Conservation (phyloP, 2,113 vertebrate species). For the Salvator merianae region DNA sequence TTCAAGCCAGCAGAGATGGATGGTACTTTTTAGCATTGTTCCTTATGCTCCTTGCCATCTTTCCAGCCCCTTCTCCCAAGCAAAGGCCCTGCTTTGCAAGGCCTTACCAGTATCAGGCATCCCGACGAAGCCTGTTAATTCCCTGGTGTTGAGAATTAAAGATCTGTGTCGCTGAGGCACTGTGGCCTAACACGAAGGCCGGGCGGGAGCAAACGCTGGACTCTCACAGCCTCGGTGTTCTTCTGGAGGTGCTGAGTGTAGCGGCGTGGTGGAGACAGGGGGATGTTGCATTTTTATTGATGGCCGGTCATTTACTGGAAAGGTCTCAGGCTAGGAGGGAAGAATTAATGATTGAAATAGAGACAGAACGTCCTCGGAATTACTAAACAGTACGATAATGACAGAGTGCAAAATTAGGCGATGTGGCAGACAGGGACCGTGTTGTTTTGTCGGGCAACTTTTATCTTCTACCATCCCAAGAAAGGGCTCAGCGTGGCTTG, state of each 20-base stretch:
- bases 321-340: no score
- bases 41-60: not conserved
- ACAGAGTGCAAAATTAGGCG: no score
- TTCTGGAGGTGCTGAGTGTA: rapidly evolving
- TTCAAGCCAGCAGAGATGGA: not conserved
- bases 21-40: not conserved
- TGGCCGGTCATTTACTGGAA: no score
- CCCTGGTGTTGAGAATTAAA: not conserved
- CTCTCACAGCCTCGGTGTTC: not conserved
- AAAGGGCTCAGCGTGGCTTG: no score
- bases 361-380: no score
- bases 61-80: not conserved
- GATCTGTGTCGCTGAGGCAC: not conserved
- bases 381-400: no score
- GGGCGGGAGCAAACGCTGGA: no score
- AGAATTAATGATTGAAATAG: no score
- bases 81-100: not conserved
- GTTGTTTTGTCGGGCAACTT: no score
- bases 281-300: no score
- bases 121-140: not conserved
- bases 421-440: no score
- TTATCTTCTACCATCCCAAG: no score
- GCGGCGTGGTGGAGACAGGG: not conserved
- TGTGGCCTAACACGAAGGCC: not conserved
- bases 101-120: not conserved